Evolutionary conservation across 2,797 vertebrate species (phyloP).

Genomic region (Aldrovandia affinis): DNA sequence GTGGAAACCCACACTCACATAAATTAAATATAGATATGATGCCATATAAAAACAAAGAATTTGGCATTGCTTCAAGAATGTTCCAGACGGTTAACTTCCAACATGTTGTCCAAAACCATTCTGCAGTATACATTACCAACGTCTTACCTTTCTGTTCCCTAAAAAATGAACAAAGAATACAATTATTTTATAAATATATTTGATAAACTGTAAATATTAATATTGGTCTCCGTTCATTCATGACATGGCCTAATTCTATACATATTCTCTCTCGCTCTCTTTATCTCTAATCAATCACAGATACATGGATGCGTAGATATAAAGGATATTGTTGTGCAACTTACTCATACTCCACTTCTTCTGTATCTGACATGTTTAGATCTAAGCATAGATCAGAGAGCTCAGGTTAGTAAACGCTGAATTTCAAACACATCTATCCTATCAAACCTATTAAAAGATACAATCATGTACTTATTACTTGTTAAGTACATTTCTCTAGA

Average conservation of each 20-base stretch:
- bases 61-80: not conserved
- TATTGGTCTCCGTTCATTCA: no score
- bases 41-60: not conserved
- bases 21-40: not conserved
- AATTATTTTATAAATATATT: not conserved
- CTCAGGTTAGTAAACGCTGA: not conserved
- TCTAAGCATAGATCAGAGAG: constrained; percentile 53
- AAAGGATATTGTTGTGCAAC: constrained; percentile 55
- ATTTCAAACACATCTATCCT: not conserved
- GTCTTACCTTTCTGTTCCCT: constrained; percentile 87
- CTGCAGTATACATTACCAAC: not conserved
- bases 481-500: not conserved
- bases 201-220: no score
- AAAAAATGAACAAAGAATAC: constrained; percentile 48
- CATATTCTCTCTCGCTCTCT: not conserved
- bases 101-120: not conserved
- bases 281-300: not conserved
- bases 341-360: constrained; percentile 85
- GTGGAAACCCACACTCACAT: not conserved
- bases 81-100: no score
- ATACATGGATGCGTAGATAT: not conserved
- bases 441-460: not conserved
- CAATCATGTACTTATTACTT: not conserved
- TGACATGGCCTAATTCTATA: not conserved
- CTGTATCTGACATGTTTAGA: constrained; percentile 84